Percentiles rank a stretch among this genome's conserved stretches.
These are phyloP conservation scores for Neuroterus valhalla DNA, from an alignment of 1,140 invertebrate species.

Conservation along the genomic window DNA sequence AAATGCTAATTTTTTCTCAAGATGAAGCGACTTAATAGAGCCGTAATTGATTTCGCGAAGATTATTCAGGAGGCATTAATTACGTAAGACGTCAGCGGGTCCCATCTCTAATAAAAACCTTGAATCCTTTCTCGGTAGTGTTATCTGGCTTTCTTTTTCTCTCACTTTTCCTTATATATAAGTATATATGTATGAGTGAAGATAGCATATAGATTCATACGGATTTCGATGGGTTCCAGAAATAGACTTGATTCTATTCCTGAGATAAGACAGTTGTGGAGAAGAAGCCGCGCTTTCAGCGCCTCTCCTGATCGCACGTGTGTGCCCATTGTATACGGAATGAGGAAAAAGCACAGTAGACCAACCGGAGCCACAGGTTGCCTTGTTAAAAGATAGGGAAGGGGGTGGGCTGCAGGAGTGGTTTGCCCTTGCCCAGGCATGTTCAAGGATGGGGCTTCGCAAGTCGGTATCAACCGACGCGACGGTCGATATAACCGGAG, in stretches of 20 bases:
- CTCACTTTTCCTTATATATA: no score
- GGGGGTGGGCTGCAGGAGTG: conserved; percentile 29
- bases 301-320: conserved; percentile 16
- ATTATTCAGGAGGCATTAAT: conserved; percentile 11
- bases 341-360: conserved; percentile 18
- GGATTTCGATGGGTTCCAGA: neutral
- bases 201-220: no score
- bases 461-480: conserved; percentile 26
- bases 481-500: conserved; percentile 30
- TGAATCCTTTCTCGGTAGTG: no score
- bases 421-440: conserved; percentile 30
- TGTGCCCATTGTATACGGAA: conserved; percentile 7
- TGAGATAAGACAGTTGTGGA: conserved; percentile 6
- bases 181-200: no score
- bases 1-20: neutral
- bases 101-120: neutral
- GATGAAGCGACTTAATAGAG: neutral
- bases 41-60: neutral
- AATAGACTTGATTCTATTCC: conserved; percentile 5
- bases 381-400: conserved; percentile 21
- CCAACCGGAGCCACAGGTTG: conserved; percentile 29
- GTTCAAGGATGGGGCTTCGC: conserved; percentile 29
- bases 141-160: no score
- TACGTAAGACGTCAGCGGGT: neutral
- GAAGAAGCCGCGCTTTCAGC: neutral